These are phyloP conservation scores for Dermatemys mawii DNA, from an alignment of 2,113 vertebrate genomes.

Conservation along the genomic window DNA sequence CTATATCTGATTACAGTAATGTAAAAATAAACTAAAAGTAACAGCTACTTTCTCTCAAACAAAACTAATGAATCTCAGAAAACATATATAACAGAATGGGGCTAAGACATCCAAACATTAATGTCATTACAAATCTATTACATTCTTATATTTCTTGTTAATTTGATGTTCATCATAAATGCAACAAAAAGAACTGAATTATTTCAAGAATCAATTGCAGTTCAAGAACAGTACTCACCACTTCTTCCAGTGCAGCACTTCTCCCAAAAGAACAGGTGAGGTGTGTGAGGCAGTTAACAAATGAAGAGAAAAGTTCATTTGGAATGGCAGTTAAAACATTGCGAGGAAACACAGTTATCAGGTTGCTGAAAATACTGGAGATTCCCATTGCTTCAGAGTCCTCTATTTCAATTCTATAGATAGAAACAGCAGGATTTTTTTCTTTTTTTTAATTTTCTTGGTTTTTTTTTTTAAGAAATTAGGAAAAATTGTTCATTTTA, in stretches of 20 bases:
- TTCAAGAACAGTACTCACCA: constrained; percentile 82
- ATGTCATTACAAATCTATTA: not conserved
- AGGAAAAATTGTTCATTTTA: not conserved
- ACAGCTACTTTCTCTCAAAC: not conserved
- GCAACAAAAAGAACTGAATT: not conserved
- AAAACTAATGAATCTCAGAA: not conserved
- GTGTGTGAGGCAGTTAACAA: constrained; percentile 97
- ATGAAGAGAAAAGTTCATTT: constrained; percentile 95
- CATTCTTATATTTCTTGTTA: not conserved
- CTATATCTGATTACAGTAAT: not conserved
- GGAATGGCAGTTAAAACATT: constrained; percentile 95
- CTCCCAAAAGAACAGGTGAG: constrained; percentile 98
- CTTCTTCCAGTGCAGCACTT: constrained; percentile 97
- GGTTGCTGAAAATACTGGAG: constrained; percentile 96
- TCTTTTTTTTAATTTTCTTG: no score
- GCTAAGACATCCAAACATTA: not conserved
- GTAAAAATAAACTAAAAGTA: not conserved
- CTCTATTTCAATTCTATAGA: constrained; percentile 95
- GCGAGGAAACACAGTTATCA: constrained; percentile 96
- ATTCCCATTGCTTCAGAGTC: constrained; percentile 98
- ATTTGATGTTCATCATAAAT: not conserved
- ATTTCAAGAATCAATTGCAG: not conserved
- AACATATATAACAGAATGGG: not conserved
- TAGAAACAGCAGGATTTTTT: constrained; percentile 11
- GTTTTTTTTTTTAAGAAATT: not conserved